Base-by-base conservation (phyloP, 2,113 vertebrate species). In the Poeciliopsis retropinna region DNA sequence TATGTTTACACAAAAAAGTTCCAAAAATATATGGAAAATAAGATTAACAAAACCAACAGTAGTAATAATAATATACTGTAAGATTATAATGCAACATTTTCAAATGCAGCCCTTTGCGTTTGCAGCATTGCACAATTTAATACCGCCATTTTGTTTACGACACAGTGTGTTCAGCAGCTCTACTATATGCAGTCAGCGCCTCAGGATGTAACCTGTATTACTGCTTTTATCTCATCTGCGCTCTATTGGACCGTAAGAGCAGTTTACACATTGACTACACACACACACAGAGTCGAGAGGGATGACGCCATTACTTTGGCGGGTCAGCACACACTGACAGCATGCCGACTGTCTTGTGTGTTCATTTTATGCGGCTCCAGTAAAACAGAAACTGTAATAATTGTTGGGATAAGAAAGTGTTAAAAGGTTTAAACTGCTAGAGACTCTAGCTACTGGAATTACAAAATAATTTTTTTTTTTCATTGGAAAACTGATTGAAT, bases 211-310 rank as follows among this genome's bases (percentile, higher is more conserved):
- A 37, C 17, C 7, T 79, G 47, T 73, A 17, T 68, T 75, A 72
- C 73, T 84, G 62, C 22, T 70, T 67, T 82, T 88, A 84, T 86
- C 74, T 69, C 10, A 32, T 12, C 79, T 57, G 67, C 75, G 75
- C 69, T 51, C 54, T 34, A 67, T 6, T 41, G 47, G 78, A 78
- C 72, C 3, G 15, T 86, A 92, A 88, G 76, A 87, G 78, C 75
- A 44, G 87, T 72, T 91, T 90, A 88, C 68, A 89, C 30, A 92
- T 88, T 85, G 81, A 91, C 87, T 67, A 75, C 64, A 34, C 64
- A 37, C 61, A 62, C 72, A 72, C 65, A 32, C 32, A 70, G 19
- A 51, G 44, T 32, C 67, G 25, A 5, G 28, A 28, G 47, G 65
- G 39, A 57, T 85, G 73, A 85, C 60, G 78, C 78, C 83, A 88